Conservation (phyloP, 2,113 vertebrate genomes). For the Smithornis capensis region DNA sequence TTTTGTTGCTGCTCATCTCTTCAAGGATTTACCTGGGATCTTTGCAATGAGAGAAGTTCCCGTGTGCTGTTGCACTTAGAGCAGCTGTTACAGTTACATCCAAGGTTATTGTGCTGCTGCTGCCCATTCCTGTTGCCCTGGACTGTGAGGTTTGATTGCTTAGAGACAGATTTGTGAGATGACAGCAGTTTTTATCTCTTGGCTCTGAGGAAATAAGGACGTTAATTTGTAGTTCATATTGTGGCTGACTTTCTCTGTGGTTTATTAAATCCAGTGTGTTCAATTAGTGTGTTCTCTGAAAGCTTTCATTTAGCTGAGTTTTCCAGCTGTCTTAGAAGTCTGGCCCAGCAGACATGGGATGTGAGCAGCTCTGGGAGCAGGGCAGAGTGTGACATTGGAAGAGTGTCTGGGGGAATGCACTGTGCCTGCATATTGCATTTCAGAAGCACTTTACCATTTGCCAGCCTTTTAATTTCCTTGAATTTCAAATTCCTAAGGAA, state of each 20-base stretch:
- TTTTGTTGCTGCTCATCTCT: neutral
- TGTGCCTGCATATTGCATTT: neutral
- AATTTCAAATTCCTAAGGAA: neutral
- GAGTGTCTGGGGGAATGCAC: neutral
- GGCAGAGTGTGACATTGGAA: conserved; percentile 4
- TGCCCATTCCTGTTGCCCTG: neutral
- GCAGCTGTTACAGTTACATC: neutral
- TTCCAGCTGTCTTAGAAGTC: neutral
- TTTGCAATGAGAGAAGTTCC: neutral
- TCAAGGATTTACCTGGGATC: neutral
- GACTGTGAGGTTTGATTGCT: neutral
- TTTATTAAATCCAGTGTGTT: neutral
- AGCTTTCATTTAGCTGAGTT: neutral
- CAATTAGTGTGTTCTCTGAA: neutral
- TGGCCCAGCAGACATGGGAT: accelerated
- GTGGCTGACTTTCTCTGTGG: neutral
- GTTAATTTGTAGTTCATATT: neutral
- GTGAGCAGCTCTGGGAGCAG: neutral
- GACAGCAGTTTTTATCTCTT: neutral
- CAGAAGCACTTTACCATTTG: neutral
- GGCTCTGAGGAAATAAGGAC: neutral
- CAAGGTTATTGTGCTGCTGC: neutral
- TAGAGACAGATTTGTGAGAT: neutral
- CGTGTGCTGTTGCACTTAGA: accelerated
- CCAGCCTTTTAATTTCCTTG: neutral